Evolutionary conservation across 2,797 vertebrate genomes (phyloP).

Genomic region (Leptodactylus fallax): DNA sequence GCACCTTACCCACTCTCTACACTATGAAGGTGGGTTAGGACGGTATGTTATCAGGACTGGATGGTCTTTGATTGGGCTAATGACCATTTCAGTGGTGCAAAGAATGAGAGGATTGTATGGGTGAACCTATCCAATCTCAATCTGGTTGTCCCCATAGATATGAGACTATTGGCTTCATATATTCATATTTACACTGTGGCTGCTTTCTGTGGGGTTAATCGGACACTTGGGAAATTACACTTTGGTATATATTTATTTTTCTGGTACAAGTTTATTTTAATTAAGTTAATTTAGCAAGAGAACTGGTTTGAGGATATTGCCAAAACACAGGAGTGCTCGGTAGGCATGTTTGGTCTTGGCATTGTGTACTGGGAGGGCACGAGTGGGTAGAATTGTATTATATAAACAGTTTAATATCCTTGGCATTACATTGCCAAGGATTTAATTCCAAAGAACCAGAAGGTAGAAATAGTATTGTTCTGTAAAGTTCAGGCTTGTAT

Average conservation of each 20-base stretch:
- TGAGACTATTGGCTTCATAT: background rate
- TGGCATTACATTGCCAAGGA: background rate
- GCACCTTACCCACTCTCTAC: too few species aligned
- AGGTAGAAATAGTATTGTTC: background rate
- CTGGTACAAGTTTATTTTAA: background rate
- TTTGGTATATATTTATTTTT: background rate
- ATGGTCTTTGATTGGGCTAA: background rate
- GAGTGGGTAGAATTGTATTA: background rate
- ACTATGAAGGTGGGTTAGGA: background rate
- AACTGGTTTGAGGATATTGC: background rate
- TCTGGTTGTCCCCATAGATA: background rate
- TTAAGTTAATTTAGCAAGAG: background rate
- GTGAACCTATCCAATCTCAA: background rate
- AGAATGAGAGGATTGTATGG: background rate
- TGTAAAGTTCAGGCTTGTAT: background rate
- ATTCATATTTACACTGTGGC: background rate
- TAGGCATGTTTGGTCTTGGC: constrained; percentile 13
- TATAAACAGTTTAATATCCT: background rate
- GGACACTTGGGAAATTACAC: background rate
- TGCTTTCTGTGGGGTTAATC: background rate
- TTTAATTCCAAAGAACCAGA: background rate
- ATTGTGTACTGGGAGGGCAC: background rate
- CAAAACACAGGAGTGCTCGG: background rate
- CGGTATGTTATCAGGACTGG: background rate
- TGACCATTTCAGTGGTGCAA: too few species aligned